phyloP scores from a whole-genome alignment of 2,797 vertebrate genomes.

The Arnoldichthys spilopterus region DNA sequence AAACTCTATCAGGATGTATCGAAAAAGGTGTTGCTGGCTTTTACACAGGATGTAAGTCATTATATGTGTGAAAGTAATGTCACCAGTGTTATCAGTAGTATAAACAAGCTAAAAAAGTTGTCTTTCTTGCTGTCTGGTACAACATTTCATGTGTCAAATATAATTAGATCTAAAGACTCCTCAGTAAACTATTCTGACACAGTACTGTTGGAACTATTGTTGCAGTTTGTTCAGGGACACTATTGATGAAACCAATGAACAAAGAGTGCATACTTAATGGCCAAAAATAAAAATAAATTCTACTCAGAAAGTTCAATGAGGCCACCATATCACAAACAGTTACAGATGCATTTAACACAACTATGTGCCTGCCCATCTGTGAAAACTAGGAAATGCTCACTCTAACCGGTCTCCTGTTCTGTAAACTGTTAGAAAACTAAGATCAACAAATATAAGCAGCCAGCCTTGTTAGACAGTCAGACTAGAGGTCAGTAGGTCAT shows the following conservation, averaged over 20 bases:
- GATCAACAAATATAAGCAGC: conserved; percentile 77
- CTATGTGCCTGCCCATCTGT: conserved; percentile 60
- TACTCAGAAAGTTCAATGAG: neutral
- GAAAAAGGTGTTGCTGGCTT: neutral
- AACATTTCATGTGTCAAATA: conserved; percentile 4
- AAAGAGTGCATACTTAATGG: neutral
- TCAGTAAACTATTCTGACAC: neutral
- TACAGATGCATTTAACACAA: conserved; percentile 41
- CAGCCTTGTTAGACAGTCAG: conserved; percentile 65
- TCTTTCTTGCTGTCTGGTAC: neutral
- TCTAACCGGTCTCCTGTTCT: conserved; percentile 58
- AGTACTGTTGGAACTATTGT: neutral
- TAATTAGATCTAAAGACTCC: neutral
- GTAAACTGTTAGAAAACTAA: conserved; percentile 71
- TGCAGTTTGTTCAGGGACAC: neutral
- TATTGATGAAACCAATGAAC: neutral
- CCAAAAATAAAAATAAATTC: neutral
- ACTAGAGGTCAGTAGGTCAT: conserved; percentile 66
- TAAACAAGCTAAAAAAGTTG: conserved; percentile 16
- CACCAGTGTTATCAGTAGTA: conserved; percentile 14
- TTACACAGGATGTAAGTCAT: conserved; percentile 20
- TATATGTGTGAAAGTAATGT: conserved; percentile 22
- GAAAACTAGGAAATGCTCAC: conserved; percentile 61
- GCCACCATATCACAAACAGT: neutral
- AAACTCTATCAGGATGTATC: neutral